A percentile compares a stretch with the other conserved stretches of the same genome.
phyloP scores from a whole-genome alignment of 2,113 vertebrate genomes.

The Zapus hudsonius region DNA sequence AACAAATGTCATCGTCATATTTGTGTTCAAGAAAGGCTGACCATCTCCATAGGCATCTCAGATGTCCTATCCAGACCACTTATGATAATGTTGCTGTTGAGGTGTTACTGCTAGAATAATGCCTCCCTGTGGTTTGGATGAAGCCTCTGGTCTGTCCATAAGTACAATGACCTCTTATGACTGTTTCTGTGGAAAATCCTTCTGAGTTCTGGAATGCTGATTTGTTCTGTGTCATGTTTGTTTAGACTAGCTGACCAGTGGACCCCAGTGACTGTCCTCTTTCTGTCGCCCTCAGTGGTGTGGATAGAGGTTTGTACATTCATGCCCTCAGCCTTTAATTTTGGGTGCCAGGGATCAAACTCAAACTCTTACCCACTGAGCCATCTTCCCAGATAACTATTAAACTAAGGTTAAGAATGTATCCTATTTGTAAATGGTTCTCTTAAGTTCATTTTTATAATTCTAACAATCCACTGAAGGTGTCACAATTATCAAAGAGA shows the following conservation, averaged over 20 bases:
- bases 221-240: background rate
- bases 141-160: background rate
- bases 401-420: background rate
- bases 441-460: constrained; percentile 22
- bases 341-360: too few species aligned
- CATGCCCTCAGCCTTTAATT: too few species aligned
- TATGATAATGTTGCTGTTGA: background rate
- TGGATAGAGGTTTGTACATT: too few species aligned
- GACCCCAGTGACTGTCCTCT: too few species aligned
- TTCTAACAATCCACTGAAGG: background rate
- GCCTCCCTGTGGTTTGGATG: background rate
- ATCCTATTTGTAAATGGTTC: background rate
- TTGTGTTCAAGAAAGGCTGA: constrained; percentile 18
- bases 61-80: constrained; percentile 4
- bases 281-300: too few species aligned
- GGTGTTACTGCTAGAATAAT: background rate
- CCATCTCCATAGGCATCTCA: background rate
- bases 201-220: constrained; percentile 28
- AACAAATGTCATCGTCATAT: constrained; percentile 3
- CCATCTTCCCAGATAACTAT: too few species aligned
- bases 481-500: background rate
- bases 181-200: constrained; percentile 20
- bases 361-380: background rate
- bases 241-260: too few species aligned
- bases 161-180: constrained; percentile 18